phyloP scores from a whole-genome alignment of 2,888 invertebrate genomes.

The Amaurobius ferox region DNA sequence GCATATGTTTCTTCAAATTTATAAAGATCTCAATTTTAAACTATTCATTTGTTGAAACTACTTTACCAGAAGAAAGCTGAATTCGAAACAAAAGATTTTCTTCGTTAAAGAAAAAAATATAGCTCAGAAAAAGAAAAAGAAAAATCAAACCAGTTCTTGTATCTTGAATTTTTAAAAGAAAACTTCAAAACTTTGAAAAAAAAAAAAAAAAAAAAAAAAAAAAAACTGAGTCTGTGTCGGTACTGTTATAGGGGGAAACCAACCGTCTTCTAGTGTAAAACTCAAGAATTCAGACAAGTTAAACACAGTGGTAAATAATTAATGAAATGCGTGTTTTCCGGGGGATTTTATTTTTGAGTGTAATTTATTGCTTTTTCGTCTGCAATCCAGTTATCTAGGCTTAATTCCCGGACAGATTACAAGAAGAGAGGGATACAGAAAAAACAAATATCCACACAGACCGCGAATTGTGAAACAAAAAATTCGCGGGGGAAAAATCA shows the following conservation, averaged over 20 bases:
- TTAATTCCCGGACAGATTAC: constrained; percentile 12
- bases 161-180: not conserved
- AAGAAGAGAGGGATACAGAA: not conserved
- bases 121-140: not conserved
- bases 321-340: constrained; percentile 14
- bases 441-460: not conserved
- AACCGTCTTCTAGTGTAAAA: not conserved
- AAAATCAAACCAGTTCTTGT: not conserved
- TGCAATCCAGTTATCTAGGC: constrained; percentile 23
- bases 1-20: too few relatives aligned
- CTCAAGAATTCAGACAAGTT: constrained; percentile 2
- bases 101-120: not conserved
- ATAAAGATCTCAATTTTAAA: too few relatives aligned
- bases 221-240: not conserved
- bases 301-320: constrained; percentile 26
- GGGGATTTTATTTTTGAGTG: constrained; percentile 13
- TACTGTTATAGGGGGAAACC: constrained; percentile 9
- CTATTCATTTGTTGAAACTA: too few relatives aligned
- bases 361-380: constrained; percentile 27
- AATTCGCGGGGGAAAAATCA: not conserved
- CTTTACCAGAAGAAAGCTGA: too few relatives aligned
- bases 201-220: not conserved
- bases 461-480: constrained; percentile 1
- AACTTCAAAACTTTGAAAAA: not conserved
- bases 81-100: not conserved